Base-by-base conservation (phyloP, 2,888 invertebrate species). In the Caenorhabditis sp. region DNA sequence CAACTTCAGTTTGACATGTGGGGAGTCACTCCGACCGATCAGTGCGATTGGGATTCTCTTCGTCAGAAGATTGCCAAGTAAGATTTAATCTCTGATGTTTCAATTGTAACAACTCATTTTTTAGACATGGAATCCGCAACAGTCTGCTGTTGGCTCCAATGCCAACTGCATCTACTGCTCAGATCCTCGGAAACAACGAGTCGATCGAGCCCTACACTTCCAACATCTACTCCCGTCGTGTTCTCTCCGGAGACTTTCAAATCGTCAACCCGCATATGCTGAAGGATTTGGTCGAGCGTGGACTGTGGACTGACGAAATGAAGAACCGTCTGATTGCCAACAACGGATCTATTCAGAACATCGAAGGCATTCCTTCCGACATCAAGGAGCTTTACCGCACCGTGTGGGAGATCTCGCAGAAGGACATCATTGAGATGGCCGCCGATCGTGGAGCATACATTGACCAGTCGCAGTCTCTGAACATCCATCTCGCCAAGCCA, bases 101-200 rank as follows among this genome's bases (percentile, higher is more conserved):
- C 32, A n/a, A 5, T 20, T 70, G 13, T 13, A 50, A 22, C n/a
- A 28, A n/a, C 20, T 5, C 40, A 20, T 44, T 58, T 68, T 83
- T 50, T 82, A 93, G 93, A 80, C 94, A 96, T 93, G 99, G 99
- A 11, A 93, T 98, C 0, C 94, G 98, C 72, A 99, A 99, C 93
- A 97, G 97, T 1, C 93, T 98, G 32, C 93, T 99, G 22, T 88
- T 98, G 83, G 98, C 98, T 0, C 98, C 98, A 0, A 99, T 99
- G 98, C 98, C 98, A 0, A 99, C 98, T 5, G 98, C 98, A 9
- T 97, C 98, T 0, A 99, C 98, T 0, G 98, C 99, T 2, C 98
- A 99, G 93, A 99, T 99, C 91, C 94, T 99, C 55, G 99, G 99
- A 20, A 99, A 99, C 92, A 99, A 98, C 92, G 98, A 99, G 92